Base-by-base conservation (phyloP, 1,140 invertebrate genomes). In the Drosophila trapezifrons region DNA sequence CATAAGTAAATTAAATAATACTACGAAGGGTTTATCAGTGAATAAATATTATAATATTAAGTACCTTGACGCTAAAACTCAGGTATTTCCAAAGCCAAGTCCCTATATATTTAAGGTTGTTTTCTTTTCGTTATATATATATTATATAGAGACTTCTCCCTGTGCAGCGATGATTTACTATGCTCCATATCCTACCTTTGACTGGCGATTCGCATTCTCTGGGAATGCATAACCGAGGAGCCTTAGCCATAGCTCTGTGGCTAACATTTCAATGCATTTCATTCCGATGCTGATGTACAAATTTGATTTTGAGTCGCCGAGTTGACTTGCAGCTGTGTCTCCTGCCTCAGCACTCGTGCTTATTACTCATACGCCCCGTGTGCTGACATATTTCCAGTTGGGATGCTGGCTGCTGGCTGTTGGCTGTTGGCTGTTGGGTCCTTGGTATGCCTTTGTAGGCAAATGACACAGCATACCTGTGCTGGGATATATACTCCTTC, bases 261-360 rank as follows among this genome's bases (percentile, higher is more conserved):
- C 76, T 83, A 87, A 87, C 76, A 87, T 87, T 87, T 89, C 83
- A 87, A 87, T 87, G 84, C 84, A 83, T 67, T 83, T 78, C 65
- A 77, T 56, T 70, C 65, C 80, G 29, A 43, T 47, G 76, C 74
- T 74, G 47, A 82, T 86, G 83, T 87, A 84, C 76, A 89, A 87
- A 89, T 87, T 89, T 87, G 83, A 87, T 87, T 89, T 63, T 17
- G 63, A 70, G 42, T 70, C 64, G 20, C 47, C 17, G 17, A 73
- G 83, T 72, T 86, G 62, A 80, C 60, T 43, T 65, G 71, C 57
- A 74, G 59, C 32, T 25, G n/a, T 37, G 64, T 72, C 67, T 60
- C 45, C 54, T 56, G 7, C 49, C 35, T 40, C 32, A 9, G 51
- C 51, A 37, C 40, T 66, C 56, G 66, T 54, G 80, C 75, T 78